These are phyloP conservation scores for Bufo bufo DNA, from an alignment of 2,113 vertebrate species.

Conservation along the genomic window DNA sequence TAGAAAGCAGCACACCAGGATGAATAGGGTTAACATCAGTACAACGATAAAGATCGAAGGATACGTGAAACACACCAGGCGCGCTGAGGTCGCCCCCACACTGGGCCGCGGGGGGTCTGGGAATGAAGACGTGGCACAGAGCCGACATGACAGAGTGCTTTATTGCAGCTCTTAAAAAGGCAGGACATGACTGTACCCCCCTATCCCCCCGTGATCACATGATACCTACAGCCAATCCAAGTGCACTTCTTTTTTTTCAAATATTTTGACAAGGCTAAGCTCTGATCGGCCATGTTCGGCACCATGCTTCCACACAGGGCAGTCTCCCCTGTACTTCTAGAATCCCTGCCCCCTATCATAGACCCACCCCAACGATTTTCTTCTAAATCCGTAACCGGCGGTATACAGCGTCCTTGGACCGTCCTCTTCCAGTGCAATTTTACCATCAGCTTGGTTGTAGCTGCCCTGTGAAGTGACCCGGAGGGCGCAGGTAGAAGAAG, in stretches of 20 bases:
- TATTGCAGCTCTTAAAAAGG: conserved; percentile 57
- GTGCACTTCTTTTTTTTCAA: conserved; percentile 1
- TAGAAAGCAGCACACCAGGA: no score
- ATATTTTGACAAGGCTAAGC: not conserved
- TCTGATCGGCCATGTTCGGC: not conserved
- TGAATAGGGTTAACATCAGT: no score
- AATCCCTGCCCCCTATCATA: not conserved
- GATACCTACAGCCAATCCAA: conserved; percentile 30
- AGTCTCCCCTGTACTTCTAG: not conserved
- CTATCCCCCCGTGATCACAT: conserved; percentile 5
- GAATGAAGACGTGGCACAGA: conserved; percentile 35
- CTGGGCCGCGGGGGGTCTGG: not conserved
- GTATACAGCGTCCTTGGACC: not conserved
- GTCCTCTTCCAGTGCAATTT: not conserved
- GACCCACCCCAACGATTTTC: not conserved
- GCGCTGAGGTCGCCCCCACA: no score
- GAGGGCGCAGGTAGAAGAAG: not conserved
- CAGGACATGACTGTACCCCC: conserved; percentile 22
- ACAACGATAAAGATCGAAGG: no score
- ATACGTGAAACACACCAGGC: no score
- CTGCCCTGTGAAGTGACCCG: conserved; percentile 32
- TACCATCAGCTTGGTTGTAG: conserved; percentile 4
- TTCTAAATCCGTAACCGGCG: no score
- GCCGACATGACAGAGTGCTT: conserved; percentile 47
- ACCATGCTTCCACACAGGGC: not conserved